Base-by-base conservation (phyloP, 2,888 invertebrate genomes). In the Plemyria rubiginata region DNA sequence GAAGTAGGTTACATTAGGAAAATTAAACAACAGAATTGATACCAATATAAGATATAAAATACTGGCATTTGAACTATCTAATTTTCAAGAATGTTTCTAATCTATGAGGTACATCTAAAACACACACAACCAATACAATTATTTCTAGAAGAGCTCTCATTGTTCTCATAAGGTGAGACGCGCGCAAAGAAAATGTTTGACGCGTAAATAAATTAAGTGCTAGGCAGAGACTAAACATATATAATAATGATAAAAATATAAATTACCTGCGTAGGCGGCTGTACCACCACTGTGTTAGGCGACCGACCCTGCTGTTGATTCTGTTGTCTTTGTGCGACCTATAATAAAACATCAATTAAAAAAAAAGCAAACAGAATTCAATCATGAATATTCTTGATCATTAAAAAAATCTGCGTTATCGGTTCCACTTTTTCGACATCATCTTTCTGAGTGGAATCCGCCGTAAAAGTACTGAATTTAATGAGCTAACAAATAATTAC, bases 301-400 rank as follows among this genome's bases (percentile, higher is more conserved):
- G 84, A 62, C 0, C 87, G 77, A 5, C 77, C 82, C 61, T 90
- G 76, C 58, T 92, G 92, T 68, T 92, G 93, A 64, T 86, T 93
- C 57, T 93, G 93, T 60, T 93, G 93, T 65, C 93, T 82, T 73
- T 93, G 93, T 1, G 93, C 88, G 4, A 93, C 93, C 93, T 93
- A 61, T 2, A 55, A 60, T 11, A 0, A 29, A 36, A 32, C 8
- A 46, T 22, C 12, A 3, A 9, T 49, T 43, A 29, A 5, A 36
- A 16, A 16, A 41, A 43, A 43, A 45, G 2, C 4, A 36, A 0
- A 22, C 0, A 5, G 9, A 12, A 28, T 3, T 28, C 43, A 60
- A 63, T 60, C 41, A 54, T 49, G 48, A 63, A 53, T 49, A 51
- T 55, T 63, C 52, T 36, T 52, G 51, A 53, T 29, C 15, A 51